Evolutionary conservation across 1,140 invertebrate species (phyloP).

Genomic region (Hyphantria cunea): DNA sequence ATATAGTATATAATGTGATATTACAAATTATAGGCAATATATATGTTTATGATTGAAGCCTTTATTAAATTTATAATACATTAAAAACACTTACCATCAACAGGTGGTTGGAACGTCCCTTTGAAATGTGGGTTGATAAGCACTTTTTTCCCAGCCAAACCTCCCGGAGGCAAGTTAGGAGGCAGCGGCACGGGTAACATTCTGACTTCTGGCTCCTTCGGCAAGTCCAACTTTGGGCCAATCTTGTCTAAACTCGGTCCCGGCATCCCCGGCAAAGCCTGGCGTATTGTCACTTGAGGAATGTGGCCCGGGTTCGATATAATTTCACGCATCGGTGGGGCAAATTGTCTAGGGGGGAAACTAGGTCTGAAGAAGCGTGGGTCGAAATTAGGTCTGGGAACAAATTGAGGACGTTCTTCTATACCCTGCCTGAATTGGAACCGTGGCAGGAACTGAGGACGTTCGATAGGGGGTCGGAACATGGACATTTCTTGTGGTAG

Average conservation of each 20-base stretch:
- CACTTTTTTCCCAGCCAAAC: constrained; percentile 69
- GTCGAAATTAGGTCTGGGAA: constrained; percentile 45
- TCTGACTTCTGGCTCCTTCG: constrained; percentile 61
- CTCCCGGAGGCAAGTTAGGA: constrained; percentile 54
- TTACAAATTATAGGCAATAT: no score
- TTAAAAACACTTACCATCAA: constrained; percentile 56
- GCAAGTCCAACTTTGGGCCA: neutral
- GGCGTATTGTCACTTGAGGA: constrained; percentile 60
- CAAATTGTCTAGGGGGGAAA: constrained; percentile 30
- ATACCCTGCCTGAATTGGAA: constrained; percentile 38
- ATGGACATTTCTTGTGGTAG: constrained; percentile 41
- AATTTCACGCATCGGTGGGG: constrained; percentile 43
- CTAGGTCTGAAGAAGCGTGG: constrained; percentile 46
- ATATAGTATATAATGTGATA: no score
- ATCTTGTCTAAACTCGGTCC: constrained; percentile 29
- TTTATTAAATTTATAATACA: no score
- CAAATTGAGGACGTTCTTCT: constrained; percentile 30
- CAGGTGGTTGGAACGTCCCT: constrained; percentile 69
- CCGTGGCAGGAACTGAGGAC: constrained; percentile 24
- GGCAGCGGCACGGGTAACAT: constrained; percentile 68
- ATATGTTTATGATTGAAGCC: no score
- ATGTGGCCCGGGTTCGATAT: constrained; percentile 44
- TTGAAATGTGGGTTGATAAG: constrained; percentile 76
- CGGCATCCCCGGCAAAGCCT: constrained; percentile 40
- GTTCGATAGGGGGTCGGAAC: constrained; percentile 42